A percentile compares a stretch with the other conserved stretches of the same genome.
Evolutionary conservation across 2,888 invertebrate genomes (phyloP).

Genomic region (Heliconius sara): DNA sequence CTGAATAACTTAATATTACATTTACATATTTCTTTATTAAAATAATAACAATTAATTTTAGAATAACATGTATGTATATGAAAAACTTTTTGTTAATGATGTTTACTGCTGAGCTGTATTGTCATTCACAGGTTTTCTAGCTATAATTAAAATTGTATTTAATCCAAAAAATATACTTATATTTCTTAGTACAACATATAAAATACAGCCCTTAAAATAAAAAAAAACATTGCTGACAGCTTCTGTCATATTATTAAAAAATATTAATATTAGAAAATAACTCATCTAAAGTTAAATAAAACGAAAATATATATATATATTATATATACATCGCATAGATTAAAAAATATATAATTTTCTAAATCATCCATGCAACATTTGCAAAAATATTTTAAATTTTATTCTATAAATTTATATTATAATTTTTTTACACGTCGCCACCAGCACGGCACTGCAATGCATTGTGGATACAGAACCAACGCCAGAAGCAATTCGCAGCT

Average conservation of each 20-base stretch:
- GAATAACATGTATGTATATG: not conserved
- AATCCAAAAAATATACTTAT: too few relatives aligned
- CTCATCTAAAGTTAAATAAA: too few relatives aligned
- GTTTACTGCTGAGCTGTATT: not conserved
- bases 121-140: not conserved
- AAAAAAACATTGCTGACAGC: too few relatives aligned
- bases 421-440: not conserved
- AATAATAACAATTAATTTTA: not conserved
- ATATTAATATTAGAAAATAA: too few relatives aligned
- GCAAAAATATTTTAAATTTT: not conserved
- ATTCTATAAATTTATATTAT: not conserved
- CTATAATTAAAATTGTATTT: too few relatives aligned
- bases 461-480: conserved; percentile 11
- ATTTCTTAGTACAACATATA: too few relatives aligned
- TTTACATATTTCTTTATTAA: not conserved
- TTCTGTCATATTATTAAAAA: too few relatives aligned
- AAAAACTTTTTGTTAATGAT: not conserved
- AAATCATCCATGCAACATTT: not conserved
- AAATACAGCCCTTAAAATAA: too few relatives aligned
- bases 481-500: conserved; percentile 58
- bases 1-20: not conserved
- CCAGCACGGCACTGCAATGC: not conserved
- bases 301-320: too few relatives aligned
- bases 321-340: too few relatives aligned
- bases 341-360: too few relatives aligned